These are phyloP conservation scores for Ramphastos sulfuratus DNA, from an alignment of 2,113 vertebrate species.

Conservation along the genomic window DNA sequence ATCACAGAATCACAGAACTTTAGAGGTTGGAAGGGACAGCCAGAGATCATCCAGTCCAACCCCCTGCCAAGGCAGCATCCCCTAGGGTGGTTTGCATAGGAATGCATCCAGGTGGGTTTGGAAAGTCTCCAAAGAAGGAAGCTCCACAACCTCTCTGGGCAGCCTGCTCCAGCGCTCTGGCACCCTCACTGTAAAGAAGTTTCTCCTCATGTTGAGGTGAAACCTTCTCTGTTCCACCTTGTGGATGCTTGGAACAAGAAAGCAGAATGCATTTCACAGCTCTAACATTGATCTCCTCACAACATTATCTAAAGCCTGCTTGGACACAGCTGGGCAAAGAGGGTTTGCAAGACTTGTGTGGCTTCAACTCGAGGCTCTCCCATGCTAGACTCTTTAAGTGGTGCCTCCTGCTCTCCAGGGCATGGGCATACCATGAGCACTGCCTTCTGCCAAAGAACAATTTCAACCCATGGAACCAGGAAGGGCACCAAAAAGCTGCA, in stretches of 20 bases:
- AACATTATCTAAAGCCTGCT: not conserved
- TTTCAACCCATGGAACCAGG: not conserved
- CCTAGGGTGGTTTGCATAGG: too few relatives aligned
- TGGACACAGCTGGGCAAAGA: not conserved
- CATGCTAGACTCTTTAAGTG: fast-evolving
- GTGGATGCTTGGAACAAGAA: not conserved
- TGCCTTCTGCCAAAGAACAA: not conserved
- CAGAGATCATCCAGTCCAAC: too few relatives aligned
- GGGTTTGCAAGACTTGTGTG: not conserved
- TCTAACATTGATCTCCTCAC: not conserved
- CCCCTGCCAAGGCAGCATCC: too few relatives aligned
- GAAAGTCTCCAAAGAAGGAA: too few relatives aligned
- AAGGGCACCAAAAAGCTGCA: not conserved
- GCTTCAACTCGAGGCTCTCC: not conserved
- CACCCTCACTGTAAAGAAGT: too few relatives aligned
- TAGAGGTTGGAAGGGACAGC: too few relatives aligned
- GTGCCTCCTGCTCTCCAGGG: not conserved
- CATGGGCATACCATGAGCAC: not conserved
- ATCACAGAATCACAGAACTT: too few relatives aligned
- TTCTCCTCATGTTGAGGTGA: too few relatives aligned
- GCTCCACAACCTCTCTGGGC: too few relatives aligned
- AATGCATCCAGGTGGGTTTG: too few relatives aligned
- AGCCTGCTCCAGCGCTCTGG: too few relatives aligned
- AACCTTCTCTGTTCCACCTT: too few relatives aligned
- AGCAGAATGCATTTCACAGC: not conserved